Base-by-base conservation (phyloP, 2,797 vertebrate species). In the Tragopan temminckii region DNA sequence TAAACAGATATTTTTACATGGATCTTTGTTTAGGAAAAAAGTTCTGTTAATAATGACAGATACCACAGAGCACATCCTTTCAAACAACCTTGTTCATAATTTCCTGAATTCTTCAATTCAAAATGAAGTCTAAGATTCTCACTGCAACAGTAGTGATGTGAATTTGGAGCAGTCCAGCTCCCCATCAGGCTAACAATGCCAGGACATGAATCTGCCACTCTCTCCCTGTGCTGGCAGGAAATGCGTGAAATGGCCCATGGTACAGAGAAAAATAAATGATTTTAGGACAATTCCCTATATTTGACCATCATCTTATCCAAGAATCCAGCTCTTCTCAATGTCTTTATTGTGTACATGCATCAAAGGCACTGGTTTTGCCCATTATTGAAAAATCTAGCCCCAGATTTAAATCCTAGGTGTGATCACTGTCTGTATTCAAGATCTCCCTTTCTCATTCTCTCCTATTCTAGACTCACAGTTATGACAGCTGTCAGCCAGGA, bases 51-150 rank as follows among this genome's bases (percentile, higher is more conserved):
- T 58, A 29, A 48, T 53, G 23, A 15, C 31, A 77, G 40, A 16
- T 45, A 63, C 3, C 29, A 25, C 13, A 42, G 53, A 40, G 42
- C 82, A 9, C 20, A 11, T 42, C 20, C 4, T 69, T 82, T 66
- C 43, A 55, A 74, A 61, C 7, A 72, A 82, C 58, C 5, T 66
- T 45, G 48, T 1, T 14, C 45, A 31, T 4, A 6, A 21, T 81
- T 72, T 92, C 80, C 29, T 46, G 40, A 67, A 45, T 64, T 75
- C 31, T 77, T 92, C 18, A 21, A 20, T 75, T 76, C 23, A 35
- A 58, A 88, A 18, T 9, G 17, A 20, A 52, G 40, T 23, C 17
- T 42, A 11, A 8, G n/a, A 82, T 36, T 20, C 40, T 77, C 36
- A 21, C 2, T 1, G 16, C 11, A 35, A 17, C 7, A 72, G n/a